Conservation (phyloP, 2,797 vertebrate species). For the Pseudopleuronectes americanus region DNA sequence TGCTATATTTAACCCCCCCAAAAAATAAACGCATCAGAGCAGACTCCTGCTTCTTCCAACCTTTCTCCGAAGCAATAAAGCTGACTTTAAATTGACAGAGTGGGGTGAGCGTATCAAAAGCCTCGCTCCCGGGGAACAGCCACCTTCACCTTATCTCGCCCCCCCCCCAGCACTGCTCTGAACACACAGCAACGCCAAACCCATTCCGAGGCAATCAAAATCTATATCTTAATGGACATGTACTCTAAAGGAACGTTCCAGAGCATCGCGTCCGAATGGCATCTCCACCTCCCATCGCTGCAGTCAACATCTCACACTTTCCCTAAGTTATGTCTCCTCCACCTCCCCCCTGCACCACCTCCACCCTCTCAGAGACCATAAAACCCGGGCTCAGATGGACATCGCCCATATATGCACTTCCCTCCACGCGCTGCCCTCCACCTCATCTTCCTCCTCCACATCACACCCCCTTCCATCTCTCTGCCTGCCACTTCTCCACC, state of each 20-base stretch:
- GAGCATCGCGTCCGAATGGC: conserved; percentile 58
- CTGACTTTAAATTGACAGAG: conserved; percentile 50
- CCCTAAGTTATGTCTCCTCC: conserved; percentile 41
- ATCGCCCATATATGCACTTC: conserved; percentile 65
- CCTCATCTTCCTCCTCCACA: conserved; percentile 49
- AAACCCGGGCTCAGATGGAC: conserved; percentile 68
- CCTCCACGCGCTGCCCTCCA: conserved; percentile 51
- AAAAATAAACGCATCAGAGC: too few species aligned
- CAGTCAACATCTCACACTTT: conserved; percentile 48
- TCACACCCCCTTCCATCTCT: conserved; percentile 25
- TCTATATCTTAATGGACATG: conserved; percentile 67
- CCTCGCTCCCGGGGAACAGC: conserved; percentile 2
- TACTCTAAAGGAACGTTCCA: conserved; percentile 45
- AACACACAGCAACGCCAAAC: conserved; percentile 11
- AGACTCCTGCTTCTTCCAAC: background rate
- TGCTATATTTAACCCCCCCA: conserved; percentile 48
- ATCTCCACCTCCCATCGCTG: conserved; percentile 48
- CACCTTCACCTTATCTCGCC: conserved; percentile 42
- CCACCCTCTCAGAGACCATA: conserved; percentile 66
- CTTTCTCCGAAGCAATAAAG: conserved; percentile 16
- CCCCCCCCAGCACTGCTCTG: conserved; percentile 9
- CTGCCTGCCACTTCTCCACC: conserved; percentile 47
- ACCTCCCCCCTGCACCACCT: conserved; percentile 14
- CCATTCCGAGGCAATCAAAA: conserved; percentile 62
- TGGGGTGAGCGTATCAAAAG: conserved; percentile 40